Base-by-base conservation (phyloP, 1,140 invertebrate genomes). In the Drosophila orena region DNA sequence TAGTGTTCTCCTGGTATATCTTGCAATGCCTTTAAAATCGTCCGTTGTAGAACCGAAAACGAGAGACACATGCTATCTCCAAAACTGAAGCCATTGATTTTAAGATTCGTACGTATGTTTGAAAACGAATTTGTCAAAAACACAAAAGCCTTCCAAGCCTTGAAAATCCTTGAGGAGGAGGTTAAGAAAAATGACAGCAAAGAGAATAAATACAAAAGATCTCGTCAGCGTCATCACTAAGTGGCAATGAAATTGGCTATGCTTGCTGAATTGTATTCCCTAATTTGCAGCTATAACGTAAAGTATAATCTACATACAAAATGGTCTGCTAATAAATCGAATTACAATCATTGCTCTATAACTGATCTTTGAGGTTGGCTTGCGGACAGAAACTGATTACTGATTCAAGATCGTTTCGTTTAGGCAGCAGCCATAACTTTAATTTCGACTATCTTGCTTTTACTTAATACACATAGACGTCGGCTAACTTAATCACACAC, bases 361-460 rank as follows among this genome's bases (percentile, higher is more conserved):
- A 20, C 40, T 10, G 40, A 44, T 44, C 42, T 11, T 44, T 20
- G 17, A 44, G 42, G 15, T 12, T 44, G 42, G 17, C 12, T 44
- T 20, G 8, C 17, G 0, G 4, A 10, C 8, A 24, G 12, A 14
- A 24, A 46, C 20, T 24, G 4, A 24, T 49, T 14, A 15, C 46
- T 47, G 43, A 22, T 1, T 14, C 22, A 27, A 52, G 35, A 55
- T 37, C 11, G 20, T 24, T 77, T 10, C 58, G 74, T 60, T 81
- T 81, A 76, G 60, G 38, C 72, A 66, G 78, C 83, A 70, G 64
- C 83, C 83, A 75, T 66, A 74, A 75, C 65, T 84, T 86, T 85
- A 85, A 85, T 85, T 85, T 81, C 74, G 77, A 81, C 83, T 85
- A 79, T 79, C 55, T 84, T 78, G 55, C 55, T 84, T 74, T 62